phyloP scores from a whole-genome alignment of 1,140 invertebrate genomes.

The Telenomus remus region DNA sequence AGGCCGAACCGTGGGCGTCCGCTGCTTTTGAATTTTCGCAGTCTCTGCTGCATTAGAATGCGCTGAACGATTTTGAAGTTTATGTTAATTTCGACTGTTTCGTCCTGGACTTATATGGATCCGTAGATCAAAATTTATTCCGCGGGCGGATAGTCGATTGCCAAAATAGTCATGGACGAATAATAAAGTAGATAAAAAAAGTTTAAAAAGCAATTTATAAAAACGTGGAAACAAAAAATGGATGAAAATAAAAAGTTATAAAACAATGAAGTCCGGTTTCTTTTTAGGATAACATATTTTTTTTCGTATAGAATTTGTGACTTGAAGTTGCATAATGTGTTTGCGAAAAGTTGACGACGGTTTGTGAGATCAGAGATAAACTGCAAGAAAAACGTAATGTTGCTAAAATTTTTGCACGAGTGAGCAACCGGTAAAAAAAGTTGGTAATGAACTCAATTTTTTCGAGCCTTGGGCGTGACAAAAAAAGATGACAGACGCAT shows the following conservation, averaged over 20 bases:
- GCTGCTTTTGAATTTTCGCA: conserved; percentile 33
- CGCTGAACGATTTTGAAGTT: conserved; percentile 16
- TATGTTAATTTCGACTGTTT: conserved; percentile 27
- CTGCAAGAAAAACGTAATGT: too few species aligned
- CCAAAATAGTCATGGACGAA: conserved; percentile 2
- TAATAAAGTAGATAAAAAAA: neutral
- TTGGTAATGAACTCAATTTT: neutral
- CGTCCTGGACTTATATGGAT: conserved; percentile 20
- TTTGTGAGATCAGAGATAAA: too few species aligned
- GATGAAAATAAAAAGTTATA: too few species aligned
- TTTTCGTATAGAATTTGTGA: too few species aligned
- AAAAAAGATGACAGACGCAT: neutral
- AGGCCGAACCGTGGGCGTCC: conserved; percentile 32
- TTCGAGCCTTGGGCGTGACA: neutral
- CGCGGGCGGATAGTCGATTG: conserved; percentile 10
- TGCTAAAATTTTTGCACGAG: too few species aligned
- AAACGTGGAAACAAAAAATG: neutral
- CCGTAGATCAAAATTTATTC: conserved; percentile 29
- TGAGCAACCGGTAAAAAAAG: too few species aligned
- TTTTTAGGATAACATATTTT: too few species aligned
- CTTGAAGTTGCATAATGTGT: too few species aligned
- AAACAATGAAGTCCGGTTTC: too few species aligned
- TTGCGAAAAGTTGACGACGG: too few species aligned
- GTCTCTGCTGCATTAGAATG: conserved; percentile 18
- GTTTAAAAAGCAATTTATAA: neutral